A percentile compares a stretch with the other conserved stretches of the same genome.
phyloP scores from a whole-genome alignment of 92 coral and sea anemone species.

The Porites lobata region DNA sequence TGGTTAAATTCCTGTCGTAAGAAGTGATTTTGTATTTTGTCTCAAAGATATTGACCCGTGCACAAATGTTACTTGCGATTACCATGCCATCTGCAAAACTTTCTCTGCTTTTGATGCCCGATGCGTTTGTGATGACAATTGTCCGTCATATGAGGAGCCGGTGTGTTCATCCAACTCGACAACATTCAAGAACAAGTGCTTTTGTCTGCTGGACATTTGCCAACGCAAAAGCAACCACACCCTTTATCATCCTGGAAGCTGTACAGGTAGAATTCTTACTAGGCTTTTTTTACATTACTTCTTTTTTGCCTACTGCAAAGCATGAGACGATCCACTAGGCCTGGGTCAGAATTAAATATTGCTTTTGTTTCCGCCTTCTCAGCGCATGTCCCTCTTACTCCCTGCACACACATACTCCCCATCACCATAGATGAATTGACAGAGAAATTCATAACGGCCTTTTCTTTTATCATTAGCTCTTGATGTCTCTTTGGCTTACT shows the following conservation, averaged over 20 bases:
- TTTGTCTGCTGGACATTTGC: conserved; percentile 57
- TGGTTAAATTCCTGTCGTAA: too few relatives aligned
- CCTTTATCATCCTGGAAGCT: conserved; percentile 72
- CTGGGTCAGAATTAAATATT: too few relatives aligned
- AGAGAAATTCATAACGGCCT: too few relatives aligned
- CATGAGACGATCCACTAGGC: too few relatives aligned
- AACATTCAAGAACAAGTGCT: conserved; percentile 67
- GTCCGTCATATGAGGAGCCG: conserved; percentile 70
- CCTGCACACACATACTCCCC: too few relatives aligned
- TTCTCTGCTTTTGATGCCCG: conserved; percentile 62
- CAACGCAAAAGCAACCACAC: conserved; percentile 52
- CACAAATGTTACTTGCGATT: conserved; percentile 60
- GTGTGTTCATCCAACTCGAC: conserved; percentile 71
- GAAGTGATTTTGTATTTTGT: neutral
- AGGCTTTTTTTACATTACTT: too few relatives aligned
- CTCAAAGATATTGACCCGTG: conserved; percentile 66
- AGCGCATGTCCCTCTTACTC: too few relatives aligned
- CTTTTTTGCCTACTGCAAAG: too few relatives aligned
- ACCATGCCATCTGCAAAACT: conserved; percentile 66
- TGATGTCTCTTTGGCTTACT: too few relatives aligned
- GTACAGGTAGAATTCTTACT: conserved; percentile 32
- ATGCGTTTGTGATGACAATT: conserved; percentile 53
- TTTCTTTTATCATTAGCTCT: too few relatives aligned
- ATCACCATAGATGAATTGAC: too few relatives aligned
- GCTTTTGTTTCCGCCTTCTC: too few relatives aligned